Base-by-base conservation (phyloP, 2,113 vertebrate genomes). In the Terrapene triunguis region DNA sequence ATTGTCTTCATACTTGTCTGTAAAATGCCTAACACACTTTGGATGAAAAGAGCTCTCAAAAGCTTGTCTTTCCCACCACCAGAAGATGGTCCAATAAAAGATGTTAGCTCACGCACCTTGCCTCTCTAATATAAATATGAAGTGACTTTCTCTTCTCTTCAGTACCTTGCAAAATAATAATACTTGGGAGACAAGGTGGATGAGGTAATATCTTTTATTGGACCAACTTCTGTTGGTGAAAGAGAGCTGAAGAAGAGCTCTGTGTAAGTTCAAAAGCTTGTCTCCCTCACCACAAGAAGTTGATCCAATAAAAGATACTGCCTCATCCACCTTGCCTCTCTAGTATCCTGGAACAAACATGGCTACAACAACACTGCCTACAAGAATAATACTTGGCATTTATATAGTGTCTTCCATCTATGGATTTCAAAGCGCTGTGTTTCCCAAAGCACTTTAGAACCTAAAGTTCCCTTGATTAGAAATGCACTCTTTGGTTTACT, bases 21-120 rank as follows among this genome's bases (percentile, higher is more conserved):
- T 65, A 1, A 2, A 0, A 11, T 86, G 19, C 51, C 80, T 50
- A 0, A 11, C 5, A 4, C 24, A 2, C 80, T 54, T 29, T 0
- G 65, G 81, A 4, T 47, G 17, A 85, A 65, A 32, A 62, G 59
- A 65, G 59, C 13, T 32, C 59, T 65, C 14, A 32, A 65, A 65
- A 65, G 59, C 59, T 65, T 65, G 29, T 35, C 29, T 65, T 14
- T 65, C 27, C 32, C 14, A 35, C 59, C 32, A 65, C 32, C 59
- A 65, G 29, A 65, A 65, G 59, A 17, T 35, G 32, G 32, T 65
- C 59, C 32, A 35, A 65, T 35, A 35, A 65, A 65, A 65, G 59
- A 65, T 35, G 59, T 65, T 65, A 32, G 32, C 32, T 65, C 13
- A 65, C 32, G 14, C 32, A 62, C 6, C 14, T 35, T 32, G 59